Evolutionary conservation across 2,797 vertebrate species (phyloP).

Genomic region (Sebastes kiyomatsui): DNA sequence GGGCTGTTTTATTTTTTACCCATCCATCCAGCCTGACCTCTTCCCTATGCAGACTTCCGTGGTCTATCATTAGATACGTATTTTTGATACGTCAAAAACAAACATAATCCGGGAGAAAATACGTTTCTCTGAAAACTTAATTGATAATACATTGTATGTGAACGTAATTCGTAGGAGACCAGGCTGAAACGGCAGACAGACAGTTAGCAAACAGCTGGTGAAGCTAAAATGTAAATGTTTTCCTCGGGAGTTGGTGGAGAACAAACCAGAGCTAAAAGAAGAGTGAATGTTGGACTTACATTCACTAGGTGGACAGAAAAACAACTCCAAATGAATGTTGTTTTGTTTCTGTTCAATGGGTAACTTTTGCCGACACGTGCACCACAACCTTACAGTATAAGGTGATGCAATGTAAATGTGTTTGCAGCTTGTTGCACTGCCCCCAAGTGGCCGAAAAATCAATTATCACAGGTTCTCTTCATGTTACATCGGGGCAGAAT

Average conservation of each 20-base stretch:
- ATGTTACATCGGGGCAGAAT: background rate
- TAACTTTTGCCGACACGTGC: background rate
- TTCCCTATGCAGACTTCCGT: background rate
- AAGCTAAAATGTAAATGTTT: background rate
- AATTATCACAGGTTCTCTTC: background rate
- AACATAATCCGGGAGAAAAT: background rate
- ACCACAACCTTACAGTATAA: background rate
- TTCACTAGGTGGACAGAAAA: too few species aligned
- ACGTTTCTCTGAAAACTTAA: background rate
- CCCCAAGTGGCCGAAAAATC: background rate
- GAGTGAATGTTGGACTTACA: background rate
- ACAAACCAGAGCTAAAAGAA: background rate
- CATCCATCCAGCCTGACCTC: fast-evolving
- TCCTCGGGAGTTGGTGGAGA: background rate
- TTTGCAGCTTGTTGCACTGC: background rate
- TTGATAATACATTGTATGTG: background rate
- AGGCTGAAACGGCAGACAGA: background rate
- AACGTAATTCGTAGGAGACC: background rate
- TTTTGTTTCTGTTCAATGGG: background rate
- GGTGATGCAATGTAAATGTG: background rate
- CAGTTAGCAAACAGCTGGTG: background rate
- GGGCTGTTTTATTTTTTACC: too few species aligned
- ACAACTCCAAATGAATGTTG: background rate
- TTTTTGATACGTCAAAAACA: background rate
- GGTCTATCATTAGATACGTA: background rate